Base-by-base conservation (phyloP, 2,113 vertebrate genomes). In the Rhizomys pruinosus region DNA sequence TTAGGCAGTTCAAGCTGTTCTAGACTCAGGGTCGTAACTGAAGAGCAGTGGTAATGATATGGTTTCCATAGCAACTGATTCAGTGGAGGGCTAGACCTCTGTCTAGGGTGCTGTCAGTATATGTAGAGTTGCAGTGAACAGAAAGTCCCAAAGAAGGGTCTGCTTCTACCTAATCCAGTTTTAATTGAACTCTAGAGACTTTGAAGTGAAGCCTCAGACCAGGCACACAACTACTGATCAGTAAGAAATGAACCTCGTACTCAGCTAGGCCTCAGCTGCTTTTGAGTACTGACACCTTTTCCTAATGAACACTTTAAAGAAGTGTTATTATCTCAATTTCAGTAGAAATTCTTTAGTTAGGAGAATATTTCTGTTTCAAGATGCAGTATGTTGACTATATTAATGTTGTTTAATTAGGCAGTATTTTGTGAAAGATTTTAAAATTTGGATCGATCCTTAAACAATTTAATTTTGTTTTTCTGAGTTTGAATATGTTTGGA, bases 111-210 rank as follows among this genome's bases (percentile, higher is more conserved):
- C 98, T 98, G 98, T 98, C 99, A 98, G 98, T 73, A 97, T 64
- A 94, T 96, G 97, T 94, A 97, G 97, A 98, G 97, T 98, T 97
- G 92, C 96, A 96, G 98, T 96, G 98, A 98, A 96, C 97, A 90
- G 97, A 72, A 98, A 71, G 97, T 98, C 98, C 95, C 98, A 96
- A 96, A 96, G 97, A 98, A 98, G 98, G 97, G 95, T 94, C 97
- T 97, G 98, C 97, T 97, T 97, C 98, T 93, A 98, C 98, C 98
- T 99, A 99, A 99, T 99, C 99, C 99, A 98, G 98, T 99, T 99
- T 99, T 99, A 99, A 99, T 99, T 99, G 99, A 99, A 99, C 99
- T 99, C 99, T 97, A 98, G 99, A 99, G 99, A 99, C 99, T 99
- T 99, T 99, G 99, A 99, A 99, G 99, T 99, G 98, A 98, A 98